Conservation (phyloP, 2,888 invertebrate species). For the Epirrhoe alternata region DNA sequence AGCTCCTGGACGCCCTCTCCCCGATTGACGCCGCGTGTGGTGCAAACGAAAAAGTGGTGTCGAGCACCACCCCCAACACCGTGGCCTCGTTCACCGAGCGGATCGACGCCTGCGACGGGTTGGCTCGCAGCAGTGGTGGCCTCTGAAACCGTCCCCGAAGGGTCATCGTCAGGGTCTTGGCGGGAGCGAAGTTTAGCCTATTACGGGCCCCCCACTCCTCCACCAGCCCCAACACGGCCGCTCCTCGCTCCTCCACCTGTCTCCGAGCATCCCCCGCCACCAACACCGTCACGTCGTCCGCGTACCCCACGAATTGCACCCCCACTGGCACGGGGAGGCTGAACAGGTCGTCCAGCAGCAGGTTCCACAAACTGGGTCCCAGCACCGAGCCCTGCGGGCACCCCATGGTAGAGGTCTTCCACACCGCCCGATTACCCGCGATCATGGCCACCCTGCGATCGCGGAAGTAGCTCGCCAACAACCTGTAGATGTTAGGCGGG, state of each 20-base stretch:
- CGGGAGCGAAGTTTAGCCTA: too few relatives aligned
- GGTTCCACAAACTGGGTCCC: conserved; percentile 45
- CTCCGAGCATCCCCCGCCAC: too few relatives aligned
- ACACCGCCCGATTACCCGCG: neutral
- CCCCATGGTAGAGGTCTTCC: conserved; percentile 39
- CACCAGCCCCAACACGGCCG: too few relatives aligned
- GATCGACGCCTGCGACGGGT: conserved; percentile 2
- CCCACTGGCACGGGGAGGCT: conserved; percentile 30
- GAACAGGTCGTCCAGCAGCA: conserved; percentile 46
- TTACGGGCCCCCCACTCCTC: too few relatives aligned
- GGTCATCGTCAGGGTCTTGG: too few relatives aligned
- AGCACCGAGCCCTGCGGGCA: conserved; percentile 48
- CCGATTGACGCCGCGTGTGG: conserved; percentile 10
- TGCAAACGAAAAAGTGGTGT: neutral
- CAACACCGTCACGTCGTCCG: conserved; percentile 47
- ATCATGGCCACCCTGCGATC: neutral
- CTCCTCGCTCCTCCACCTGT: too few relatives aligned
- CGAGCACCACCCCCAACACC: conserved; percentile 5
- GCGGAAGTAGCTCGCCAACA: conserved; percentile 46
- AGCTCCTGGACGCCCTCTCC: neutral
- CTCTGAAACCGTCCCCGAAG: too few relatives aligned
- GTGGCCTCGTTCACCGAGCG: neutral
- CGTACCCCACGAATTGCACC: conserved; percentile 23
- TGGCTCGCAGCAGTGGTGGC: conserved; percentile 7
- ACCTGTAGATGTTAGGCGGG: conserved; percentile 46